A percentile compares a stretch with the other conserved stretches of the same genome.
These are phyloP conservation scores for Nannoperca obscura DNA, from an alignment of 2,797 vertebrate genomes.

Conservation along the genomic window DNA sequence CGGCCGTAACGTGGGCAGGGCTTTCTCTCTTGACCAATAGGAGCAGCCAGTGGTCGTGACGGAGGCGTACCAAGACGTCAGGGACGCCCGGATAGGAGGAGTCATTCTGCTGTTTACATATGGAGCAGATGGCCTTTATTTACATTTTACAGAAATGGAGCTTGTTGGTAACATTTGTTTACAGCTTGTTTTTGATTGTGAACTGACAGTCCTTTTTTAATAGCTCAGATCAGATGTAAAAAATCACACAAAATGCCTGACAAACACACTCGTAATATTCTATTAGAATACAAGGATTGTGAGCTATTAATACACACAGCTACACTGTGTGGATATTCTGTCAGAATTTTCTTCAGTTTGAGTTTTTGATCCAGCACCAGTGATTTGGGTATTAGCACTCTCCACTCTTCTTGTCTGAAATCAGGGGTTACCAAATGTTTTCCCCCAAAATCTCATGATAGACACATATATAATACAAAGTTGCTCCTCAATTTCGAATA, in stretches of 20 bases:
- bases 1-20: conserved; percentile 36
- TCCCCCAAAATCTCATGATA: rapidly evolving
- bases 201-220: background rate
- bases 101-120: conserved; percentile 72
- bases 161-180: background rate
- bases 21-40: conserved; percentile 66
- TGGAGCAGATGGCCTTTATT: conserved; percentile 84
- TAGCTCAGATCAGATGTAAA: background rate
- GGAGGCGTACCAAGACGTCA: conserved; percentile 18
- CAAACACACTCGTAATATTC: background rate
- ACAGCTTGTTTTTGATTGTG: conserved; percentile 1
- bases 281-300: background rate
- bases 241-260: background rate
- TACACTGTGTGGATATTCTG: background rate
- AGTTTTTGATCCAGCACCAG: background rate
- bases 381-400: background rate
- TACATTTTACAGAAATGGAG: conserved; percentile 64
- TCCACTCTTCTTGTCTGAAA: background rate
- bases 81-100: conserved; percentile 67
- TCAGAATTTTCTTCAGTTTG: background rate
- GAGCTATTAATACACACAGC: background rate
- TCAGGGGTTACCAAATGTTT: background rate
- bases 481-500: background rate
- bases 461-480: background rate
- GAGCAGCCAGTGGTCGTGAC: background rate